These are phyloP conservation scores for Lethocerus indicus DNA, from an alignment of 1,140 invertebrate species.

Conservation along the genomic window DNA sequence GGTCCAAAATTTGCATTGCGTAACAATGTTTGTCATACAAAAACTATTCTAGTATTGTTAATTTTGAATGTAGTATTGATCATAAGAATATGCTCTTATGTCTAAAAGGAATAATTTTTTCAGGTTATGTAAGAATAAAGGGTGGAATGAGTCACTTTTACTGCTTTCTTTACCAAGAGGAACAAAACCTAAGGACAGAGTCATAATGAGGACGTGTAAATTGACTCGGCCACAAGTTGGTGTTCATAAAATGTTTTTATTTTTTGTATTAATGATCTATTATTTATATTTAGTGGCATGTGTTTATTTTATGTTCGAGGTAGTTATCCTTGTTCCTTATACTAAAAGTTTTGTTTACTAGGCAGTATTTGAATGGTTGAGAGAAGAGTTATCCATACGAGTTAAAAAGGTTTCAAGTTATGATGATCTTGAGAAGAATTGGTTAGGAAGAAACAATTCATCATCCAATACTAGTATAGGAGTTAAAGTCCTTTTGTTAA, in stretches of 20 bases:
- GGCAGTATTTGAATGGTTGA: slow-evolving; percentile 28
- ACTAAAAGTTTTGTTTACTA: slow-evolving; percentile 9
- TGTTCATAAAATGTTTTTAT: not conserved
- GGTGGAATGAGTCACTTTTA: slow-evolving; percentile 27
- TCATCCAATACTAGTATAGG: not conserved
- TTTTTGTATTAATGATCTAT: not conserved
- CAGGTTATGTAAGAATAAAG: slow-evolving; percentile 30
- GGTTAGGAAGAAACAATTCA: slow-evolving; percentile 13
- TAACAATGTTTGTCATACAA: no score
- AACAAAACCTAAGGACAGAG: slow-evolving; percentile 30
- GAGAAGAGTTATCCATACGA: slow-evolving; percentile 26
- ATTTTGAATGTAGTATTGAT: not conserved
- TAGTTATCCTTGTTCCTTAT: not conserved
- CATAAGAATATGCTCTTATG: no score
- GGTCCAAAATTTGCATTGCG: no score
- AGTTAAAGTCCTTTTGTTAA: slow-evolving; percentile 27
- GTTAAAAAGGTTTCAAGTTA: slow-evolving; percentile 22
- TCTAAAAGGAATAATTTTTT: slow-evolving; percentile 21
- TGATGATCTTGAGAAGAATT: slow-evolving; percentile 21
- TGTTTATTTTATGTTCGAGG: not conserved
- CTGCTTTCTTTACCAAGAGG: slow-evolving; percentile 31
- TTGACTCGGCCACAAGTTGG: slow-evolving; percentile 20
- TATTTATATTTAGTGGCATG: not conserved
- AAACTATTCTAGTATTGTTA: no score
- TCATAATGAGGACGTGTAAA: slow-evolving; percentile 26